Percentiles rank a stretch among this genome's conserved stretches.
phyloP scores from a whole-genome alignment of 2,888 invertebrate genomes.

The Chrysotoxum bicinctum region DNA sequence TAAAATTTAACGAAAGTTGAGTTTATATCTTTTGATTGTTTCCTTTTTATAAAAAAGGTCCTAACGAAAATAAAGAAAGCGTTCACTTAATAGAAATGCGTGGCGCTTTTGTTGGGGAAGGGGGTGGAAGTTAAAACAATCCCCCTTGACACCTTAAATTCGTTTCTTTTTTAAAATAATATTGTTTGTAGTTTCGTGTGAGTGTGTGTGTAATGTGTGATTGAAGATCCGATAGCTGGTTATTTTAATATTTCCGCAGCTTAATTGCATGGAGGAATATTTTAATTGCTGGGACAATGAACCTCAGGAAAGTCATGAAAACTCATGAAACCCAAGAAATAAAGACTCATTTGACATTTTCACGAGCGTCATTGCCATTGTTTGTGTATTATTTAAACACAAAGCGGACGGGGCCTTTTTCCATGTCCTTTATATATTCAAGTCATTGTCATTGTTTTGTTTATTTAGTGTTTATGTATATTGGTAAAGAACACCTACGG shows the following conservation, averaged over 20 bases:
- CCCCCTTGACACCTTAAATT: neutral
- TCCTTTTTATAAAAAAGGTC: neutral
- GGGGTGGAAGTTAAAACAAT: neutral
- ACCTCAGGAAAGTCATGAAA: neutral
- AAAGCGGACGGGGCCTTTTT: neutral
- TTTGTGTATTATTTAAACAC: neutral
- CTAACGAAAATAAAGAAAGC: slow-evolving; percentile 10
- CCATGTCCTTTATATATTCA: neutral
- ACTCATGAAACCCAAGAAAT: slow-evolving; percentile 1
- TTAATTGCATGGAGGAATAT: slow-evolving; percentile 49
- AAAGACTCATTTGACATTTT: neutral
- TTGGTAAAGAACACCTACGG: slow-evolving; percentile 51
- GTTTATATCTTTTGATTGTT: slow-evolving; percentile 1
- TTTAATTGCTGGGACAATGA: slow-evolving; percentile 47
- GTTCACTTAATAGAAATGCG: neutral
- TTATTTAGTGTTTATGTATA: slow-evolving; percentile 43
- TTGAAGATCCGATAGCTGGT: neutral
- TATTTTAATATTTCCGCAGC: slow-evolving; percentile 38
- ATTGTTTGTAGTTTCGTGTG: neutral
- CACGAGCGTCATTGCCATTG: neutral
- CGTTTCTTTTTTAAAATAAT: neutral
- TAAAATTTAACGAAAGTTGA: slow-evolving; percentile 43
- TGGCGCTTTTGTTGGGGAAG: neutral
- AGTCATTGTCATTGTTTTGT: slow-evolving; percentile 33
- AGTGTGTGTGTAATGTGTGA: neutral